Evolutionary conservation across 2,888 invertebrate genomes (phyloP).

Genomic region (Heliconius charithonia): DNA sequence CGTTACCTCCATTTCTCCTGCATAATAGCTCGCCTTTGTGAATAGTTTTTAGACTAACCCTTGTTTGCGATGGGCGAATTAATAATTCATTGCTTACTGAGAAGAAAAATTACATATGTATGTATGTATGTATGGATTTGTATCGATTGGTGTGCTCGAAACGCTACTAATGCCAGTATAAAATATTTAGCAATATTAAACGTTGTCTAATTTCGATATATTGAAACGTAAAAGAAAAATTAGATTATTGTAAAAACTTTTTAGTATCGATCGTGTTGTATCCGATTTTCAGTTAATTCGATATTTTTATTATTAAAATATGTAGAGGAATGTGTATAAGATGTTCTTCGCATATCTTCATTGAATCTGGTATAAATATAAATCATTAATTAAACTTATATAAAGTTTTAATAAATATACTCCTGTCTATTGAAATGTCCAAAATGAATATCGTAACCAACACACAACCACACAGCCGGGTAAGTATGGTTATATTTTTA

Average conservation of each 20-base stretch:
- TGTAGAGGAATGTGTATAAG: background rate
- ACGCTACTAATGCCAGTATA: background rate
- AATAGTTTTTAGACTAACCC: conserved; percentile 23
- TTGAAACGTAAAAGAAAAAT: background rate
- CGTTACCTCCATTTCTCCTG: background rate
- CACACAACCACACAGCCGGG: too few relatives aligned
- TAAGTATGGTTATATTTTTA: too few relatives aligned
- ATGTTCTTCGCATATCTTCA: background rate
- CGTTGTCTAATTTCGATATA: conserved; percentile 7
- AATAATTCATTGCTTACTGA: conserved; percentile 20
- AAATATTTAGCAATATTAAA: conserved; percentile 10
- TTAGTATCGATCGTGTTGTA: background rate
- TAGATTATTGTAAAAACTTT: background rate
- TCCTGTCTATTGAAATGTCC: too few relatives aligned
- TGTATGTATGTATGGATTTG: conserved; percentile 16
- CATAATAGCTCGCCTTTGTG: conserved; percentile 11
- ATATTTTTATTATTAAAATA: background rate
- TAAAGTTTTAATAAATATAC: too few relatives aligned
- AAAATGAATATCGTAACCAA: too few relatives aligned
- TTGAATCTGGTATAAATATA: background rate
- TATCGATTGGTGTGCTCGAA: conserved; percentile 13
- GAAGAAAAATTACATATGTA: conserved; percentile 28
- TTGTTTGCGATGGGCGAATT: conserved; percentile 23
- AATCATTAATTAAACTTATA: background rate
- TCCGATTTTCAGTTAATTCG: background rate